These are phyloP conservation scores for Drosophila limbata DNA, from an alignment of 2,888 invertebrate genomes.

Conservation along the genomic window DNA sequence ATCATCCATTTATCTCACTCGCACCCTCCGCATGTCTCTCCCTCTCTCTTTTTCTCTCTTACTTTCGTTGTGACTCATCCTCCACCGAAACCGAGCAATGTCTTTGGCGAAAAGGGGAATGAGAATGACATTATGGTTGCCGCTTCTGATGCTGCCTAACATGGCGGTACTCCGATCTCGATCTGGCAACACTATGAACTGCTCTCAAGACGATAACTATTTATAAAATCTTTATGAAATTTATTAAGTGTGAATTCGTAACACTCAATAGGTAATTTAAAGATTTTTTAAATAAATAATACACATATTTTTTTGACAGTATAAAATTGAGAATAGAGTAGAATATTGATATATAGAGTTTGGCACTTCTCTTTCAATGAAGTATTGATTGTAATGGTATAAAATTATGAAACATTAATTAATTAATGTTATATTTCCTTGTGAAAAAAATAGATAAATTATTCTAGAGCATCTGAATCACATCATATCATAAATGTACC, in stretches of 20 bases:
- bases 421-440: too few species aligned
- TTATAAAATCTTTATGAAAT: neutral
- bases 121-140: constrained; percentile 52
- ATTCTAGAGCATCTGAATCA: neutral
- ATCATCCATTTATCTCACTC: constrained; percentile 29
- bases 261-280: neutral
- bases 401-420: too few species aligned
- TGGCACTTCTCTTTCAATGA: too few species aligned
- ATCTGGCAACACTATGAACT: constrained; percentile 7
- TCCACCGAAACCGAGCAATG: constrained; percentile 35
- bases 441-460: too few species aligned
- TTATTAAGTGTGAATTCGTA: neutral
- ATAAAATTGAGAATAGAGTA: neutral
- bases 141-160: constrained; percentile 32
- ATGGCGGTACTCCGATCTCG: constrained; percentile 23
- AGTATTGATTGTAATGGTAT: too few species aligned
- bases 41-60: constrained; percentile 4
- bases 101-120: constrained; percentile 13
- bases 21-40: neutral
- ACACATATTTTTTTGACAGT: neutral
- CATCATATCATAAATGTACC: constrained; percentile 1
- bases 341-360: neutral
- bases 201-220: neutral
- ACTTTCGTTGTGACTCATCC: constrained; percentile 12
- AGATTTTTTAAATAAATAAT: too few species aligned